phyloP scores from a whole-genome alignment of 2,888 invertebrate genomes.

The Frankliniella fusca region DNA sequence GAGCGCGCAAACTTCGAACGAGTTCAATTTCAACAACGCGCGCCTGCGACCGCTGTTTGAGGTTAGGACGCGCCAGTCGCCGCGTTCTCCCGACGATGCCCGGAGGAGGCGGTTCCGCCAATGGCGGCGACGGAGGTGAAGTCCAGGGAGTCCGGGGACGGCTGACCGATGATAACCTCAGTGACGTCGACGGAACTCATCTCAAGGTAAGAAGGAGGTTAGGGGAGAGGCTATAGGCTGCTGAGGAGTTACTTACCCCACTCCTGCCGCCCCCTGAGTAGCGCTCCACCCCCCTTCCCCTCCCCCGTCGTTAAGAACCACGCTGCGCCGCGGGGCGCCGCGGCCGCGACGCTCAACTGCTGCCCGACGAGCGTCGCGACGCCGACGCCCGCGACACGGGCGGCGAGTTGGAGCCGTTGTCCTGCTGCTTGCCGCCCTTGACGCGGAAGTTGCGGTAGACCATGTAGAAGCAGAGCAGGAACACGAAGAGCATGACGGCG shows the following conservation, averaged over 20 bases:
- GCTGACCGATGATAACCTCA: too few species aligned
- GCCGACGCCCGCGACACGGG: background rate
- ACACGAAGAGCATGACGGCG: slow-evolving; percentile 10
- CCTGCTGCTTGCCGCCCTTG: background rate
- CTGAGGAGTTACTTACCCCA: background rate
- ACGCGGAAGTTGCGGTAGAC: slow-evolving; percentile 21
- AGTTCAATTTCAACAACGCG: too few species aligned
- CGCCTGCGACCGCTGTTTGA: too few species aligned
- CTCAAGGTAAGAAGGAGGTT: too few species aligned
- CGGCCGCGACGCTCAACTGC: slow-evolving; percentile 1
- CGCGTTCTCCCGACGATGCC: too few species aligned
- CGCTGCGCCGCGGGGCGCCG: background rate
- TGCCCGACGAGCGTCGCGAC: background rate
- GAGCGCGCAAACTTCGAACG: too few species aligned
- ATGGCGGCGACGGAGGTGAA: too few species aligned
- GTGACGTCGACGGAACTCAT: too few species aligned
- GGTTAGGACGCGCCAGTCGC: too few species aligned
- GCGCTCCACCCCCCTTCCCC: background rate
- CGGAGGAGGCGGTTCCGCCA: too few species aligned
- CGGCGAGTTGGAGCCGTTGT: slow-evolving; percentile 1
- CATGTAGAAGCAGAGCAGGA: slow-evolving; percentile 7
- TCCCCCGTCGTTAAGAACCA: background rate
- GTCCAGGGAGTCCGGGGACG: too few species aligned
- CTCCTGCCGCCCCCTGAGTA: background rate
- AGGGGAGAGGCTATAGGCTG: too few species aligned